Evolutionary conservation across 1,140 invertebrate species (phyloP).

Genomic region (Platorchestia sp.): DNA sequence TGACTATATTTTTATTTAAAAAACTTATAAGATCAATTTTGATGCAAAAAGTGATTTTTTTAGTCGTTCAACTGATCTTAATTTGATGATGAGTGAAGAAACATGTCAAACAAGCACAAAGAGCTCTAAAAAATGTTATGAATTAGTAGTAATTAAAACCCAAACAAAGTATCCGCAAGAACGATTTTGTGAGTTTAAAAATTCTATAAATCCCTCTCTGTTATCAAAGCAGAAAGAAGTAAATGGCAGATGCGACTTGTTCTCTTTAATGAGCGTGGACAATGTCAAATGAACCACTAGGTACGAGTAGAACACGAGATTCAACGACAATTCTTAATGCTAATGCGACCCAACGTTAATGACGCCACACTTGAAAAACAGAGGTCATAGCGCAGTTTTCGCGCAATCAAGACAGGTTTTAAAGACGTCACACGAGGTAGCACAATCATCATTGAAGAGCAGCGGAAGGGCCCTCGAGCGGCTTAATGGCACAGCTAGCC

Average conservation of each 20-base stretch:
- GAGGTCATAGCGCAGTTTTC: not conserved
- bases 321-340: not conserved
- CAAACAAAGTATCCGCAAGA: not conserved
- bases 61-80: no score
- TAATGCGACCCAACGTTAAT: not conserved
- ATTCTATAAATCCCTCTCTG: no score
- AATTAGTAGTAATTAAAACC: not conserved
- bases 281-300: not conserved
- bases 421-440: not conserved
- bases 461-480: not conserved
- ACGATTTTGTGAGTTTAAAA: not conserved
- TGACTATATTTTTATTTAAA: no score
- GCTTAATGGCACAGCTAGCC: not conserved
- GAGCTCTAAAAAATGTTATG: not conserved
- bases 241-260: not conserved
- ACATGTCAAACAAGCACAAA: not conserved
- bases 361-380: not conserved
- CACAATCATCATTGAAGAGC: constrained; percentile 34
- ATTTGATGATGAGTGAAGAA: not conserved
- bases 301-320: not conserved
- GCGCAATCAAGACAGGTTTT: not conserved
- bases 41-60: no score
- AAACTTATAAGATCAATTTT: no score
- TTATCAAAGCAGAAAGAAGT: no score
- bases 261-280: not conserved